These are phyloP conservation scores for Acanthis flammea DNA, from an alignment of 2,797 vertebrate genomes.

Conservation along the genomic window DNA sequence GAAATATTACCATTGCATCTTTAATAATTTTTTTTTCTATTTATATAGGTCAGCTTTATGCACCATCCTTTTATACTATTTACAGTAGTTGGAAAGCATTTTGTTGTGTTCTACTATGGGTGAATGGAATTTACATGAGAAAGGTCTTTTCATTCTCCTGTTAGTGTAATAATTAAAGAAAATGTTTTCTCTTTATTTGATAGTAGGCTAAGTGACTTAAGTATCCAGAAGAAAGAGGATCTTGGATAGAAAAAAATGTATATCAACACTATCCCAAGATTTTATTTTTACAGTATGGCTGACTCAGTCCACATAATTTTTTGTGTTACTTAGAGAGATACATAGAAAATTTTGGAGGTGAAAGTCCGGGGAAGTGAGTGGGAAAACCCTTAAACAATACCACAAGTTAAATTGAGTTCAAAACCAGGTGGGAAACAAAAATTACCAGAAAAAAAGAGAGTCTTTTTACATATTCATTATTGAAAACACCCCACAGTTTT, in stretches of 20 bases:
- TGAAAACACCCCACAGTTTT: neutral
- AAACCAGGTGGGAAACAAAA: neutral
- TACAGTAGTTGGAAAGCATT: neutral
- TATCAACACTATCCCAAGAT: neutral
- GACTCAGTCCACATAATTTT: neutral
- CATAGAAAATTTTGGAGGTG: neutral
- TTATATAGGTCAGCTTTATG: neutral
- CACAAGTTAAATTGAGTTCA: neutral
- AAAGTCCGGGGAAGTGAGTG: neutral
- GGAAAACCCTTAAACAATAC: neutral
- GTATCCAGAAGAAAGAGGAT: neutral
- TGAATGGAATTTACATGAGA: neutral
- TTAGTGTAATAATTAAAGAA: neutral
- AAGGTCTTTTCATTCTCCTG: neutral
- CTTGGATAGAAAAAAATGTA: neutral
- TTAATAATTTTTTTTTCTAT: neutral
- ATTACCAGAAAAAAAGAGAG: rapidly evolving
- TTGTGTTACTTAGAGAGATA: neutral
- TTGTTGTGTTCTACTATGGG: neutral
- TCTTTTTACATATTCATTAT: neutral
- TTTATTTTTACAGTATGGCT: neutral
- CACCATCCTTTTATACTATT: neutral
- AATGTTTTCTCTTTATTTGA: neutral
- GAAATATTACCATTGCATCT: neutral
- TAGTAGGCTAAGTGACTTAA: neutral